These are phyloP conservation scores for Actinia equina DNA, from an alignment of 64 coral and sea anemone species.

Conservation along the genomic window DNA sequence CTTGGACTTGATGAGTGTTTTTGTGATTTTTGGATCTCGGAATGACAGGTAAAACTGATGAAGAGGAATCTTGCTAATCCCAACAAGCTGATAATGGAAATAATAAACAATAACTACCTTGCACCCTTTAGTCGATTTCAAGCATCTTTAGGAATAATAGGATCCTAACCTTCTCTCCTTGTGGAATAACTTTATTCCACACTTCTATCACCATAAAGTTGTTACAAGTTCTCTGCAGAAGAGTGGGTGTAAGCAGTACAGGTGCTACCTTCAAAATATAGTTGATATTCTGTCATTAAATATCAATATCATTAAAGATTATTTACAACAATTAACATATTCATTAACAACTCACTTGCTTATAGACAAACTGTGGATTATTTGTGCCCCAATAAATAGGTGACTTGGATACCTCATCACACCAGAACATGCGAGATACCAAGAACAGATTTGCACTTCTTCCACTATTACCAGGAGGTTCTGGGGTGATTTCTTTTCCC, in stretches of 20 bases:
- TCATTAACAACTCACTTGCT: slow-evolving; percentile 49
- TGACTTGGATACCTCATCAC: slow-evolving; percentile 77
- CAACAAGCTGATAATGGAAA: slow-evolving; percentile 74
- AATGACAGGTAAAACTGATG: slow-evolving; percentile 97
- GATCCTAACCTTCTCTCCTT: slow-evolving; percentile 54
- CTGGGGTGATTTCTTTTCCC: slow-evolving; percentile 48
- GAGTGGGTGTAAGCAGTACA: slow-evolving; percentile 65
- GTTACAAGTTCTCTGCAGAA: slow-evolving; percentile 82
- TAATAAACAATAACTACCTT: neutral
- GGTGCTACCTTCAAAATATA: slow-evolving; percentile 55
- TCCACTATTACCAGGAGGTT: slow-evolving; percentile 12
- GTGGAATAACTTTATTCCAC: slow-evolving; percentile 58
- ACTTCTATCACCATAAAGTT: slow-evolving; percentile 93
- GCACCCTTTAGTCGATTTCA: neutral
- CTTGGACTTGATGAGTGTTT: slow-evolving; percentile 95
- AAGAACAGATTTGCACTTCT: slow-evolving; percentile 66
- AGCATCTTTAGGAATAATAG: too few species aligned
- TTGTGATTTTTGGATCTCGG: slow-evolving; percentile 76
- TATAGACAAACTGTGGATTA: slow-evolving; percentile 82
- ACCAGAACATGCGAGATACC: slow-evolving; percentile 95
- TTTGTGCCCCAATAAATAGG: slow-evolving; percentile 65
- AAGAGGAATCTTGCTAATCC: slow-evolving; percentile 83
- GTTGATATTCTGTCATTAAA: neutral
- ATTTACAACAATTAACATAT: neutral
- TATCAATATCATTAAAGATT: neutral